Conservation (phyloP, 1,140 invertebrate species). For the Atta colombica region DNA sequence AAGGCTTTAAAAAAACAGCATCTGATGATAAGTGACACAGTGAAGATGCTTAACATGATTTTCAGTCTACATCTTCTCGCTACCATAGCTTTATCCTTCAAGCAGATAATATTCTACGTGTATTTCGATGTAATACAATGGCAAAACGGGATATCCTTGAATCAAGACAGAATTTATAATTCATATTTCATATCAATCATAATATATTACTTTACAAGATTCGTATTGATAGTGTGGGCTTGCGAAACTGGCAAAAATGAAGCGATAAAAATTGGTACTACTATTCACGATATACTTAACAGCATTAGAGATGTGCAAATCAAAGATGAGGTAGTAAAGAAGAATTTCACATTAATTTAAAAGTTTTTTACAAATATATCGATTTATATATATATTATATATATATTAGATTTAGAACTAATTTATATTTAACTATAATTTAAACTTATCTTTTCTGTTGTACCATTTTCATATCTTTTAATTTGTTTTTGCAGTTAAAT, state of each 20-base stretch:
- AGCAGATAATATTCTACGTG: neutral
- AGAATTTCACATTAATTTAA: neutral
- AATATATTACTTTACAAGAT: neutral
- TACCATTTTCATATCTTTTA: too few species aligned
- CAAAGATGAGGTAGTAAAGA: neutral
- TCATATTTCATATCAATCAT: neutral
- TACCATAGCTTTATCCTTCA: neutral
- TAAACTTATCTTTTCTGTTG: too few species aligned
- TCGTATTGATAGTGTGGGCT: neutral
- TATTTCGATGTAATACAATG: neutral
- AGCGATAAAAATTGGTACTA: neutral
- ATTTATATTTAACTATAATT: too few species aligned
- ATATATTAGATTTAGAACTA: neutral
- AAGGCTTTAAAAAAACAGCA: neutral
- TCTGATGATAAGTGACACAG: neutral
- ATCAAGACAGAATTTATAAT: neutral
- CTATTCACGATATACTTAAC: neutral
- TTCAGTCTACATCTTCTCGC: neutral
- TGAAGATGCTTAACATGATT: neutral
- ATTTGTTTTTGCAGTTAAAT: too few species aligned
- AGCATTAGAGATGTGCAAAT: neutral
- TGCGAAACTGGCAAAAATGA: neutral
- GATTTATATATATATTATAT: neutral
- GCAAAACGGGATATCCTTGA: neutral
- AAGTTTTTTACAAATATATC: neutral